phyloP scores from a whole-genome alignment of 2,797 vertebrate genomes.

The Micrastur ruficollis region DNA sequence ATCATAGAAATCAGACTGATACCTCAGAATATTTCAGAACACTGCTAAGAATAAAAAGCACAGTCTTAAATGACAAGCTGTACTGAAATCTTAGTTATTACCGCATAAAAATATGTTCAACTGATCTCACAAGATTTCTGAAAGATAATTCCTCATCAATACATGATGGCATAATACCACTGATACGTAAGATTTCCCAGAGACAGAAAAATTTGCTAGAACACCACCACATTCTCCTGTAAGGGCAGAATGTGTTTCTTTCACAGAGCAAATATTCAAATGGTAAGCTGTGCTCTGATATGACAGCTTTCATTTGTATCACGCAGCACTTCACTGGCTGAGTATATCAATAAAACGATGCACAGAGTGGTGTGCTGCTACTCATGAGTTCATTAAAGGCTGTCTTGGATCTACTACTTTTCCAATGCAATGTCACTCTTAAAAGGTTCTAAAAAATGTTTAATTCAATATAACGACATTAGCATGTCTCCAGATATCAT shows the following conservation, averaged over 20 bases:
- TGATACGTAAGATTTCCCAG: not conserved
- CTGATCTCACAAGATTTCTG: not conserved
- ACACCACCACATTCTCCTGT: not conserved
- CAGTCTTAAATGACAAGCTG: not conserved
- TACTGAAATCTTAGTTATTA: not conserved
- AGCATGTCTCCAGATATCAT: not conserved
- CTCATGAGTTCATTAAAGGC: not conserved
- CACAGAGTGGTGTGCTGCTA: not conserved
- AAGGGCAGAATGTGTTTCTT: not conserved
- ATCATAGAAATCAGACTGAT: not conserved
- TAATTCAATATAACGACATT: not conserved
- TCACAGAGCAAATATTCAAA: not conserved
- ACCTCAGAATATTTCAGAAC: not conserved
- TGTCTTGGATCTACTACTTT: not conserved
- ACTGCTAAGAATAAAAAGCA: not conserved
- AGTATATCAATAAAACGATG: not conserved
- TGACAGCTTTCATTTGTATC: not conserved
- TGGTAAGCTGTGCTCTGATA: not conserved
- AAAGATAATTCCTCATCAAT: not conserved
- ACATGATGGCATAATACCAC: not conserved
- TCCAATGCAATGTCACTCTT: not conserved
- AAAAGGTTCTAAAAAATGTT: not conserved
- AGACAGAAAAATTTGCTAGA: not conserved
- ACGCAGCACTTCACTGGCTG: rapidly evolving
- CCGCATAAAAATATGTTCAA: not conserved